A percentile compares a stretch with the other conserved stretches of the same genome.
Evolutionary conservation across 2,113 vertebrate species (phyloP).

Genomic region (Gasterosteus aculeatus): DNA sequence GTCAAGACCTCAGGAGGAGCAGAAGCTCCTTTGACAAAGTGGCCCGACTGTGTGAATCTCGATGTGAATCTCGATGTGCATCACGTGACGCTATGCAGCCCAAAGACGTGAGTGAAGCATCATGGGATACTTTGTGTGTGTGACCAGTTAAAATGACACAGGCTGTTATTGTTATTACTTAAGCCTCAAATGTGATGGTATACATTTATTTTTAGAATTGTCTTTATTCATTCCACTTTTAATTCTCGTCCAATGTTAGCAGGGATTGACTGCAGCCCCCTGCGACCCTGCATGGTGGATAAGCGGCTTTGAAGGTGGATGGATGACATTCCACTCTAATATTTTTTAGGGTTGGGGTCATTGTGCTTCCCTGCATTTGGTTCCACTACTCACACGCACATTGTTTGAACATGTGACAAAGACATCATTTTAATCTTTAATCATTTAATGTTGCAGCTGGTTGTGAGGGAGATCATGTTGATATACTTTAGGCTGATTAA

Average conservation of each 20-base stretch:
- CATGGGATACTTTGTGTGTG: background rate
- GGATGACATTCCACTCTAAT: too few relatives aligned
- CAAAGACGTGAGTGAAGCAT: background rate
- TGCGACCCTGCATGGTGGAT: too few relatives aligned
- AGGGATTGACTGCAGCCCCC: too few relatives aligned
- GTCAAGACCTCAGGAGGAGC: background rate
- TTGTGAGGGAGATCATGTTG: background rate
- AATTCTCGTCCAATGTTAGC: background rate
- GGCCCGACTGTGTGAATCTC: background rate
- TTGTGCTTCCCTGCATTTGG: background rate
- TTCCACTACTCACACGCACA: background rate
- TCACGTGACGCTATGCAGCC: background rate
- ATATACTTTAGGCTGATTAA: background rate
- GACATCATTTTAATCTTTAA: background rate
- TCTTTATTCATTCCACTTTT: background rate
- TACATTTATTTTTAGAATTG: background rate
- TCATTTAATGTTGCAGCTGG: background rate
- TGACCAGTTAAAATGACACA: background rate
- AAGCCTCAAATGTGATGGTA: background rate
- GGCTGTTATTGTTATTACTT: background rate
- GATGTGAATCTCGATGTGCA: background rate
- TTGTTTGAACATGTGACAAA: background rate
- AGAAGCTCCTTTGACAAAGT: background rate
- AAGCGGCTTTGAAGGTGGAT: too few relatives aligned
- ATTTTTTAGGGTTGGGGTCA: background rate